A percentile compares a stretch with the other conserved stretches of the same genome.
These are phyloP conservation scores for Timema podura DNA, from an alignment of 2,888 invertebrate genomes.

Conservation along the genomic window DNA sequence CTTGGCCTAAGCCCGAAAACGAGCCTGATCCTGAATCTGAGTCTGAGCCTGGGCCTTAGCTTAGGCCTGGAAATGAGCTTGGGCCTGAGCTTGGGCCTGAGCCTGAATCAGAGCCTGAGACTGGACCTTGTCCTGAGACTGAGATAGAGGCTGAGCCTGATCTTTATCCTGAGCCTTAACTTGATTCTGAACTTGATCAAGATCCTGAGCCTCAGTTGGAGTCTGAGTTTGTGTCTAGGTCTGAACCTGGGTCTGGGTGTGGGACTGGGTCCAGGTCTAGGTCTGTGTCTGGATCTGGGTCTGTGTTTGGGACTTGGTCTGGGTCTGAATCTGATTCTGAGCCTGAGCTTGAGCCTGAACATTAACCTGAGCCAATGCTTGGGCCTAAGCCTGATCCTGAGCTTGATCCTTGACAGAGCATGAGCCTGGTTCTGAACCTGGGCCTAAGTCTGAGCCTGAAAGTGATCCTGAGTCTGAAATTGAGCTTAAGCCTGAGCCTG, in stretches of 20 bases:
- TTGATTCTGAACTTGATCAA: slow-evolving; percentile 3
- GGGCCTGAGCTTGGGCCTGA: slow-evolving; percentile 17
- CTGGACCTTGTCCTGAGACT: slow-evolving; percentile 3
- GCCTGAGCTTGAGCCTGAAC: slow-evolving; percentile 28
- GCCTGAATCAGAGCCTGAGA: slow-evolving; percentile 24
- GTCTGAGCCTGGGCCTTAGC: slow-evolving; percentile 34
- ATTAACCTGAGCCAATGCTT: slow-evolving; percentile 31
- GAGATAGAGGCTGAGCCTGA: slow-evolving; percentile 22
- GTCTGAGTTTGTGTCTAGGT: slow-evolving; percentile 33
- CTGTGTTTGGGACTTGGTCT: slow-evolving; percentile 1
- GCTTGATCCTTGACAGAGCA: background rate
- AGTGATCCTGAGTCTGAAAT: background rate
- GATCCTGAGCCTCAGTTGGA: slow-evolving; percentile 33
- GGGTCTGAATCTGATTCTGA: no score
- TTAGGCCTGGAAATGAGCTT: slow-evolving; percentile 30
- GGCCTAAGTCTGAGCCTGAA: slow-evolving; percentile 7
- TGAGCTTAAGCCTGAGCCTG: no score
- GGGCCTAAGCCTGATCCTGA: slow-evolving; percentile 32
- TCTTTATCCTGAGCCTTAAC: no score
- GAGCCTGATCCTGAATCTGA: slow-evolving; percentile 31
- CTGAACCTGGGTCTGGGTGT: slow-evolving; percentile 30
- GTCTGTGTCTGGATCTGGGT: background rate
- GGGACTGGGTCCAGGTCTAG: slow-evolving; percentile 11
- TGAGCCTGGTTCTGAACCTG: no score
- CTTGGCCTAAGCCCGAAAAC: background rate